These are phyloP conservation scores for Fringilla coelebs DNA, from an alignment of 2,797 vertebrate genomes.

Conservation along the genomic window DNA sequence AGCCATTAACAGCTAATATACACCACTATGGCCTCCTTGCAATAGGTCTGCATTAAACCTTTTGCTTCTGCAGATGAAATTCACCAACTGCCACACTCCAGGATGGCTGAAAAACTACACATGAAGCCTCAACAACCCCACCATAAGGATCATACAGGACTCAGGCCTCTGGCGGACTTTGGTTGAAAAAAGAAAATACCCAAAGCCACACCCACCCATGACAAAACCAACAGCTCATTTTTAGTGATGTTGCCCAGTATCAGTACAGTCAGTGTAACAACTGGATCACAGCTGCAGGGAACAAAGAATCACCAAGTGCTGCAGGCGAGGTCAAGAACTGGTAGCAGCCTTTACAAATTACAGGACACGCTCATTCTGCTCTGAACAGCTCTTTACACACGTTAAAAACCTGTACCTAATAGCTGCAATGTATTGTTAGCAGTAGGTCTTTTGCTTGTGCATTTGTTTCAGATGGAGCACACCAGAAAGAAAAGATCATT, in stretches of 20 bases:
- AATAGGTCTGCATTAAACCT: not conserved
- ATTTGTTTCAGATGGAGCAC: not conserved
- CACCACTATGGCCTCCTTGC: not conserved
- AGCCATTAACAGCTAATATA: not conserved
- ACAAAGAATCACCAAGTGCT: not conserved
- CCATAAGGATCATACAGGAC: not conserved
- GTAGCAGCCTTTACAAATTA: not conserved
- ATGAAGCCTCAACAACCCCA: not conserved
- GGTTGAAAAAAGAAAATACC: not conserved
- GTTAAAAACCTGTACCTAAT: not conserved
- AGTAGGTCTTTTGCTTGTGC: not conserved
- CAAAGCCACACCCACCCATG: not conserved
- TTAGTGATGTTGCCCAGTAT: not conserved
- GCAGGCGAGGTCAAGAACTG: not conserved
- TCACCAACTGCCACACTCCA: not conserved
- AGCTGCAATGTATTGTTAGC: not conserved
- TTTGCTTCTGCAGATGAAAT: not conserved
- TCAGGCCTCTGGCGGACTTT: not conserved
- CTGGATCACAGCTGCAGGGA: not conserved
- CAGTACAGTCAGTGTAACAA: not conserved
- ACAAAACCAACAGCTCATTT: not conserved
- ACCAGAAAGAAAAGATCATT: not conserved
- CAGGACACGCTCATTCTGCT: not conserved
- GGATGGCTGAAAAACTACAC: not conserved
- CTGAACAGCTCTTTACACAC: not conserved